Conservation (phyloP, 2,888 invertebrate species). For the Chrysina gloriosa region DNA sequence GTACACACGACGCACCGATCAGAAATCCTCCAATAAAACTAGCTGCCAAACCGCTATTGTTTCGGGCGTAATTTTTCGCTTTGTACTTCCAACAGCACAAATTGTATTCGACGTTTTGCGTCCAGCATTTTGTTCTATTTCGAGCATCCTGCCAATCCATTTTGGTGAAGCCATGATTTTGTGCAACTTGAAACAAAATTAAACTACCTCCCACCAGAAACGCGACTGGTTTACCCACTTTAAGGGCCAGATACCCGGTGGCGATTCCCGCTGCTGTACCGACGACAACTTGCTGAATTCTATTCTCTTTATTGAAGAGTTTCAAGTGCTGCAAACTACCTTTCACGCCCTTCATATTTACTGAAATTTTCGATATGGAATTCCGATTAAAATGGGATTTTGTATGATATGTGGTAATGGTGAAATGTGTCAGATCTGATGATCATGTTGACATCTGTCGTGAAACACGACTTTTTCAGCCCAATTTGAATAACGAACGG, state of each 20-base stretch:
- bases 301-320: constrained; percentile 7
- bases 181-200: constrained; percentile 84
- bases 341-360: constrained; percentile 36
- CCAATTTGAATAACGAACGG: too few species aligned
- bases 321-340: constrained; percentile 7
- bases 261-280: constrained; percentile 51
- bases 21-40: constrained; percentile 39
- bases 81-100: constrained; percentile 69
- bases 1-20: constrained; percentile 1
- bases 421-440: too few species aligned
- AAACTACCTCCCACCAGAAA: constrained; percentile 87
- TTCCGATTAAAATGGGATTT: too few species aligned
- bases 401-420: too few species aligned
- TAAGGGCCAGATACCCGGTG: constrained; percentile 82
- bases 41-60: constrained; percentile 29
- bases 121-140: constrained; percentile 79
- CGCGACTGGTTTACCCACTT: constrained; percentile 87
- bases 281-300: constrained; percentile 21
- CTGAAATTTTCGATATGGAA: too few species aligned
- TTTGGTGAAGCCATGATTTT: constrained; percentile 86
- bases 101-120: constrained; percentile 80
- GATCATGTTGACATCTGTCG: too few species aligned
- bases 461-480: too few species aligned
- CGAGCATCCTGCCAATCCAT: constrained; percentile 87
- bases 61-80: constrained; percentile 6